A percentile compares a stretch with the other conserved stretches of the same genome.
These are phyloP conservation scores for Scaptomyza reducta DNA, from an alignment of 2,888 invertebrate species.

Conservation along the genomic window DNA sequence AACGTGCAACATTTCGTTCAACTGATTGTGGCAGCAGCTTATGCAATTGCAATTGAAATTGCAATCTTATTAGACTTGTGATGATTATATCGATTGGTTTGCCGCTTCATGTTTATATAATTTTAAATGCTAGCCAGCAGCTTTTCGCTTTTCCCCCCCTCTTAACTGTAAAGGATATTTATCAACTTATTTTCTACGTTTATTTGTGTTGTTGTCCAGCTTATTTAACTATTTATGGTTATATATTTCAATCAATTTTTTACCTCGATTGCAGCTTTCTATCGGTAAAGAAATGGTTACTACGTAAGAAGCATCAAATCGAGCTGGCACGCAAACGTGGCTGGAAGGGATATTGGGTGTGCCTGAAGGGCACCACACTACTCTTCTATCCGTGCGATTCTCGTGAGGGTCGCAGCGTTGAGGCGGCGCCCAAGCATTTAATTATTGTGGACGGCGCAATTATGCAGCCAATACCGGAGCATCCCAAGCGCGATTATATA, in stretches of 20 bases:
- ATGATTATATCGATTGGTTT: not conserved
- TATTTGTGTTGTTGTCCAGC: not conserved
- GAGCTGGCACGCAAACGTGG: conserved; percentile 97
- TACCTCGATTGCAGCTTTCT: conserved; percentile 89
- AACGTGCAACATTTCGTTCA: not conserved
- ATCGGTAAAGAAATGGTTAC: conserved; percentile 98
- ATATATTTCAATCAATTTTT: conserved; percentile 8
- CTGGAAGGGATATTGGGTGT: conserved; percentile 99
- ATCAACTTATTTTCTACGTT: not conserved
- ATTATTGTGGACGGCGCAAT: conserved; percentile 98
- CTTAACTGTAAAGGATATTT: conserved; percentile 19
- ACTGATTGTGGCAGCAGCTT: not conserved
- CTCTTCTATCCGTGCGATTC: conserved; percentile 98
- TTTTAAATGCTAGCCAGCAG: not conserved
- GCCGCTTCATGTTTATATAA: not conserved
- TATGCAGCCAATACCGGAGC: conserved; percentile 99
- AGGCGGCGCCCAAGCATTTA: conserved; percentile 96
- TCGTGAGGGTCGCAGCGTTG: conserved; percentile 94
- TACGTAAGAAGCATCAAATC: conserved; percentile 98
- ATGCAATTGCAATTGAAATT: not conserved
- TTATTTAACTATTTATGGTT: conserved; percentile 8
- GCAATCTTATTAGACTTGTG: not conserved
- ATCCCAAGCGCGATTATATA: conserved; percentile 98
- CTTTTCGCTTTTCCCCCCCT: not conserved
- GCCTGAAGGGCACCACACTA: conserved; percentile 97